Evolutionary conservation across 2,797 vertebrate genomes (phyloP).

Genomic region (Tokudaia muenninki): DNA sequence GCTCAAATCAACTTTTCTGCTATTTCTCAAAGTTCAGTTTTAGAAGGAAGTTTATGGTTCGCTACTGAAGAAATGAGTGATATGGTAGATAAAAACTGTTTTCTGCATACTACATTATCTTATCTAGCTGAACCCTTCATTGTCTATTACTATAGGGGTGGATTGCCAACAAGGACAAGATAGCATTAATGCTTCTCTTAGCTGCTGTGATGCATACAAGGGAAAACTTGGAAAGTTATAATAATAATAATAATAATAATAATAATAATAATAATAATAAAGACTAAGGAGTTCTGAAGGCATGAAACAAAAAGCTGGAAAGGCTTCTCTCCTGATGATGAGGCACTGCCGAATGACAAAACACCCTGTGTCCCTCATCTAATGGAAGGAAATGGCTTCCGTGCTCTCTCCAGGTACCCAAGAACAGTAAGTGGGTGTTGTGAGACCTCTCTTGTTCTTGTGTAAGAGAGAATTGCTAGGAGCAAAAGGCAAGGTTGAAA

Average conservation of each 20-base stretch:
- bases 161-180: accelerated
- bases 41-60: not conserved
- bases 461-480: not conserved
- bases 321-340: not conserved
- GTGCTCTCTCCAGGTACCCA: no score
- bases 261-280: not conserved
- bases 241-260: no score
- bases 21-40: not conserved
- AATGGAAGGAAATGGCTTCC: not conserved
- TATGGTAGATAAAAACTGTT: not conserved
- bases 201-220: not conserved
- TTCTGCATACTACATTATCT: not conserved
- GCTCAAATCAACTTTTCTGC: not conserved
- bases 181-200: accelerated
- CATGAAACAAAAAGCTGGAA: not conserved
- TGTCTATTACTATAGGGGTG: not conserved
- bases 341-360: accelerated
- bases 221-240: not conserved
- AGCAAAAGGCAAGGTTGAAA: not conserved
- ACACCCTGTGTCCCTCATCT: not conserved
- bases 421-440: not conserved
- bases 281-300: not conserved
- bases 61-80: not conserved
- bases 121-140: not conserved
- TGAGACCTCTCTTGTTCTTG: not conserved